These are phyloP conservation scores for Gymnocheta viridis DNA, from an alignment of 2,888 invertebrate genomes.

Conservation along the genomic window DNA sequence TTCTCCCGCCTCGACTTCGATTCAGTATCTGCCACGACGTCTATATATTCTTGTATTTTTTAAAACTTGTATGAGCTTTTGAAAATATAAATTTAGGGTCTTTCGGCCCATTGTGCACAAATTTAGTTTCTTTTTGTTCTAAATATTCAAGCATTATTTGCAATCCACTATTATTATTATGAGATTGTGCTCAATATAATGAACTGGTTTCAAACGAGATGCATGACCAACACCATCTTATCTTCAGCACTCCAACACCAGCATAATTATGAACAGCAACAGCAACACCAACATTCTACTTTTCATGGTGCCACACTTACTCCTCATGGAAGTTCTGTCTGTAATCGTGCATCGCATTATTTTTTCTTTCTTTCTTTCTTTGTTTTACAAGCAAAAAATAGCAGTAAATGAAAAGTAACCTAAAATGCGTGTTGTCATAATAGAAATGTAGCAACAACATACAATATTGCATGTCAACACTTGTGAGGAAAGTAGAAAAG, in stretches of 20 bases:
- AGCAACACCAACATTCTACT: background rate
- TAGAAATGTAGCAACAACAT: slow-evolving; percentile 37
- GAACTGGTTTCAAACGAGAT: slow-evolving; percentile 54
- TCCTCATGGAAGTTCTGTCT: slow-evolving; percentile 3
- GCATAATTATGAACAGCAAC: slow-evolving; percentile 14
- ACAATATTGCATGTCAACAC: slow-evolving; percentile 53
- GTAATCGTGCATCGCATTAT: slow-evolving; percentile 22
- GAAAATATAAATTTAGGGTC: no score
- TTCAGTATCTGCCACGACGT: no score
- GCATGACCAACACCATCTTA: slow-evolving; percentile 42
- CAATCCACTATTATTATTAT: slow-evolving; percentile 49
- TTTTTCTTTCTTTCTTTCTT: background rate
- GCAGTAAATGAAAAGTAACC: slow-evolving; percentile 57
- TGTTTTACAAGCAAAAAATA: slow-evolving; percentile 17
- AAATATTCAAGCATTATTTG: background rate
- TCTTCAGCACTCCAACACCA: slow-evolving; percentile 13
- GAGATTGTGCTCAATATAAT: slow-evolving; percentile 55
- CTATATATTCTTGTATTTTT: no score
- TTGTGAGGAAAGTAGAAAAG: slow-evolving; percentile 27
- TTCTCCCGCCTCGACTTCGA: no score
- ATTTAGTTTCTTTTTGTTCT: background rate
- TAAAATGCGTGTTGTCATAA: slow-evolving; percentile 64
- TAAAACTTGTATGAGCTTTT: no score
- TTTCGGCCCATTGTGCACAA: slow-evolving; percentile 5
- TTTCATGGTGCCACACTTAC: slow-evolving; percentile 20